Percentiles rank a stretch among this genome's conserved stretches.
These are phyloP conservation scores for Myrmecobius fasciatus DNA, from an alignment of 2,113 vertebrate genomes.

Conservation along the genomic window DNA sequence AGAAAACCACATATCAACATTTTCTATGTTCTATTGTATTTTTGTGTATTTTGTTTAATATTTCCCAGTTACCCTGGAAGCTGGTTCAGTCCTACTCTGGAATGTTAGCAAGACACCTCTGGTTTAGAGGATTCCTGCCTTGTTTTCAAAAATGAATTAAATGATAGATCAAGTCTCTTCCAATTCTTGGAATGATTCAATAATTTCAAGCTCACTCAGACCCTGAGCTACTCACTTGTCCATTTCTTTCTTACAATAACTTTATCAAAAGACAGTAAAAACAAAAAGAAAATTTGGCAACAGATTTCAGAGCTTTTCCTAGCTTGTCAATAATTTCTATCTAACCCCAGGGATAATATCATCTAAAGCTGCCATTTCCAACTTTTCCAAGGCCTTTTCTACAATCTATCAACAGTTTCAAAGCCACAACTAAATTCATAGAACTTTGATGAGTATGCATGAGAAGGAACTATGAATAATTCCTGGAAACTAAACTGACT, in stretches of 20 bases:
- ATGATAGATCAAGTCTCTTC: neutral
- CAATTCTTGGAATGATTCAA: neutral
- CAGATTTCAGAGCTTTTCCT: neutral
- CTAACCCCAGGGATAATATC: neutral
- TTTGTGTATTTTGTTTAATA: neutral
- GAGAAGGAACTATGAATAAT: conserved; percentile 14
- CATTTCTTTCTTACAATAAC: too few species aligned
- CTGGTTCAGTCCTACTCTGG: neutral
- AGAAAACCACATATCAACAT: neutral
- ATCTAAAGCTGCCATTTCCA: neutral
- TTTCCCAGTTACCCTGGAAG: neutral
- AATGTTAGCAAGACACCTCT: neutral
- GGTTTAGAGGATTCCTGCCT: neutral
- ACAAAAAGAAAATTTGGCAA: too few species aligned
- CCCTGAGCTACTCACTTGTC: too few species aligned
- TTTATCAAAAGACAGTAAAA: too few species aligned
- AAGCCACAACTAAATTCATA: neutral
- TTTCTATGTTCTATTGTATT: neutral
- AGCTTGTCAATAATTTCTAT: neutral
- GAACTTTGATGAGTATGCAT: neutral
- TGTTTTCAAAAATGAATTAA: neutral
- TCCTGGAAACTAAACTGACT: conserved; percentile 20
- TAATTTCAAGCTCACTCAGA: neutral
- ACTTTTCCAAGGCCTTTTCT: neutral
- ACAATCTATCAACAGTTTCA: neutral